Evolutionary conservation across 2,113 vertebrate species (phyloP).

Genomic region (Myxocyprinus asiaticus): DNA sequence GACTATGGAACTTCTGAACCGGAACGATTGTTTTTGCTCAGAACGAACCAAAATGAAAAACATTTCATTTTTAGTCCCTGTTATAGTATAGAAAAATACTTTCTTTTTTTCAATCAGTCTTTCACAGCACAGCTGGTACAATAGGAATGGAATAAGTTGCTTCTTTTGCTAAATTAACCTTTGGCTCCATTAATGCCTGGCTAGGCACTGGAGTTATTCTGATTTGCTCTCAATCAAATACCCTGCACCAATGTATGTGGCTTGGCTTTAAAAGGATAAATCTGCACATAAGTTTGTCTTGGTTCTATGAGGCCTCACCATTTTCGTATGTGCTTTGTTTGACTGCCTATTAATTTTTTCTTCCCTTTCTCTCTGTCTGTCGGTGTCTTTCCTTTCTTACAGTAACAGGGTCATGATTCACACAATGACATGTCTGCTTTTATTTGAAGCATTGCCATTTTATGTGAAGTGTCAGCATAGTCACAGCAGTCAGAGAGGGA

Average conservation of each 20-base stretch:
- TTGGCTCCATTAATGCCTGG: slow-evolving; percentile 17
- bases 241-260: slow-evolving; percentile 18
- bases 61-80: too few species aligned
- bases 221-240: slow-evolving; percentile 22
- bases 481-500: too few species aligned
- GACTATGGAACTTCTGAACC: too few species aligned
- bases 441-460: too few species aligned
- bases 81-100: too few species aligned
- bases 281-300: slow-evolving; percentile 12
- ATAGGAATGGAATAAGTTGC: not conserved
- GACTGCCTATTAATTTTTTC: not conserved
- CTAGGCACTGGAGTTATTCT: slow-evolving; percentile 4
- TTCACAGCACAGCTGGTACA: not conserved
- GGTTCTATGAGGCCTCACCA: not conserved
- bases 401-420: too few species aligned
- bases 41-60: too few species aligned
- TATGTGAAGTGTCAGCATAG: too few species aligned
- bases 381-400: too few species aligned
- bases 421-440: too few species aligned
- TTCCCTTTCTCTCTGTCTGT: too few species aligned
- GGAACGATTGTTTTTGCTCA: too few species aligned
- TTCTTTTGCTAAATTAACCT: not conserved
- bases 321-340: not conserved
- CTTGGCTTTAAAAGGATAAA: slow-evolving; percentile 18
- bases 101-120: slow-evolving; percentile 19